Percentiles rank a stretch among this genome's conserved stretches.
These are phyloP conservation scores for Sepiola atlantica DNA, from an alignment of 2,888 invertebrate genomes.

Conservation along the genomic window DNA sequence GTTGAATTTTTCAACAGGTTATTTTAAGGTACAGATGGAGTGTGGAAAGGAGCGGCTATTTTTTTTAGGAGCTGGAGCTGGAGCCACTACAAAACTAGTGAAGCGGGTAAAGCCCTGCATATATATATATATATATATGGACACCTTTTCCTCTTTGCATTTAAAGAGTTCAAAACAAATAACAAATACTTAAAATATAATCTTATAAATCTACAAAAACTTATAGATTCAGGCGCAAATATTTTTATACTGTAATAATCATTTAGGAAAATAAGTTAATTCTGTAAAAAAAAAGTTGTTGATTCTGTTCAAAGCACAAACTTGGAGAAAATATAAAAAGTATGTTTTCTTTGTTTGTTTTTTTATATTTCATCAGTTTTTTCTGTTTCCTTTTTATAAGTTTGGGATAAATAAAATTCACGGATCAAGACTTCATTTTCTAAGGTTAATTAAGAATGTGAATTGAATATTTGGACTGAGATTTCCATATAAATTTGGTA, in stretches of 20 bases:
- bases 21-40: too few relatives aligned
- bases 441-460: background rate
- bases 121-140: too few relatives aligned
- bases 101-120: too few relatives aligned
- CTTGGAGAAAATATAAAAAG: background rate
- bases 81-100: too few relatives aligned
- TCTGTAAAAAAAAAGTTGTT: background rate
- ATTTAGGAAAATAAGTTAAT: background rate
- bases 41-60: too few relatives aligned
- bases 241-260: background rate
- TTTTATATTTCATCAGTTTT: background rate
- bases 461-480: background rate
- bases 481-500: background rate
- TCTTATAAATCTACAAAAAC: background rate
- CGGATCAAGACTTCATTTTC: background rate
- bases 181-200: background rate
- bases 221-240: background rate
- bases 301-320: background rate
- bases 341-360: background rate
- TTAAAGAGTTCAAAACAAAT: background rate
- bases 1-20: too few relatives aligned
- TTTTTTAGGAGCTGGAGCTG: too few relatives aligned
- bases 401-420: background rate
- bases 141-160: background rate
- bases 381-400: background rate